phyloP scores from a whole-genome alignment of 2,113 vertebrate genomes.

The Clarias magur region DNA sequence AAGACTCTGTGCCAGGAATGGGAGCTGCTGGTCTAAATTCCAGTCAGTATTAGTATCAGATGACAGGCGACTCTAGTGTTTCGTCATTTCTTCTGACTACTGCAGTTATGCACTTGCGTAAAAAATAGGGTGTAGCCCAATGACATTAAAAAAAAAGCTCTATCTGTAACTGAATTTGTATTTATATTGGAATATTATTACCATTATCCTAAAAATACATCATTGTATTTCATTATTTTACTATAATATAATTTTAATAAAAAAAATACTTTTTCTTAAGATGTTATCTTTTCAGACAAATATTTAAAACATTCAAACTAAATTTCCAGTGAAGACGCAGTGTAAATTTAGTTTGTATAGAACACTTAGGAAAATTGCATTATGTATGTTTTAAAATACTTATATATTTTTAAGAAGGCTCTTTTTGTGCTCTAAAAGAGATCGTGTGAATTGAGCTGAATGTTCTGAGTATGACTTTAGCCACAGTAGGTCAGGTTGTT shows the following conservation, averaged over 20 bases:
- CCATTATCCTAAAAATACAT: neutral
- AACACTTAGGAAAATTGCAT: neutral
- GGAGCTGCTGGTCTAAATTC: constrained; percentile 13
- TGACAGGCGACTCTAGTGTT: constrained; percentile 13
- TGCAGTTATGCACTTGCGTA: neutral
- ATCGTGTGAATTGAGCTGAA: neutral
- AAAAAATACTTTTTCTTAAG: neutral
- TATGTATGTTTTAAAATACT: neutral
- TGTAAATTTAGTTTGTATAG: neutral
- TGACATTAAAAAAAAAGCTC: neutral
- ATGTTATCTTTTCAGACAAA: neutral
- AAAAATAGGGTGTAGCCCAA: neutral
- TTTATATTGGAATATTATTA: neutral
- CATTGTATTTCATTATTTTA: neutral
- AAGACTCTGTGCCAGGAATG: neutral
- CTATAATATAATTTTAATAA: neutral
- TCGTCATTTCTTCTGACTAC: neutral
- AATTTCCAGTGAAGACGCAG: neutral
- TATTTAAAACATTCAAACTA: neutral
- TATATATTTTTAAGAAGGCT: too few relatives aligned
- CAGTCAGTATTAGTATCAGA: constrained; percentile 12
- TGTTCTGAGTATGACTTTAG: neutral
- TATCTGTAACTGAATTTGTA: neutral
- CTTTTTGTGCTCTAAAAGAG: neutral
- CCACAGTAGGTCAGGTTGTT: neutral